Percentiles rank a stretch among this genome's conserved stretches.
Conservation (phyloP, 1,140 invertebrate genomes). For the Drosophila pseudoananassae region DNA sequence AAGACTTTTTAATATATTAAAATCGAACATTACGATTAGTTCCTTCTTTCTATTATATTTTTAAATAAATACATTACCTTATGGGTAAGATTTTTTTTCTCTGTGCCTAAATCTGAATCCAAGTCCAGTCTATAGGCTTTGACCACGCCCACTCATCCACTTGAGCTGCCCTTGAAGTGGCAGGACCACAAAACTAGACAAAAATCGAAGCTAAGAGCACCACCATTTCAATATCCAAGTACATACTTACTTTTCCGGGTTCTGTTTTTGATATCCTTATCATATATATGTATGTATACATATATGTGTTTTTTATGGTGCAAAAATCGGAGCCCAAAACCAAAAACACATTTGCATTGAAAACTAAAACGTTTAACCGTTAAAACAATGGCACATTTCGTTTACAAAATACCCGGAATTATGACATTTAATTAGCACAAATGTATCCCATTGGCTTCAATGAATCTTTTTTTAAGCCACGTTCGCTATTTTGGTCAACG, state of each 20-base stretch:
- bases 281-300: too few species aligned
- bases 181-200: constrained; percentile 24
- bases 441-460: constrained; percentile 3
- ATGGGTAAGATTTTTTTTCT: background rate
- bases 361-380: background rate
- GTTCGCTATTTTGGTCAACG: background rate
- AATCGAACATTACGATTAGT: too few species aligned
- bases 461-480: constrained; percentile 18
- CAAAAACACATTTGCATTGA: too few species aligned
- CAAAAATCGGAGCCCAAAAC: too few species aligned
- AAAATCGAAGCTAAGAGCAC: background rate
- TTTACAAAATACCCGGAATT: constrained; percentile 13
- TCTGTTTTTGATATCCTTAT: constrained; percentile 12
- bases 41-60: too few species aligned
- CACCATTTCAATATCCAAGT: constrained; percentile 8
- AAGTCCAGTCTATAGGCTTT: background rate
- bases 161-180: constrained; percentile 6
- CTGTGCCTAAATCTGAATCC: constrained; percentile 8
- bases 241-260: background rate
- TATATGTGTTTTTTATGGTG: too few species aligned
- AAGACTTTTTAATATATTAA: too few species aligned
- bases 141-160: constrained; percentile 9
- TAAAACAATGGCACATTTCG: background rate
- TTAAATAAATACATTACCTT: too few species aligned
- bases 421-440: constrained; percentile 46